A percentile compares a stretch with the other conserved stretches of the same genome.
phyloP scores from a whole-genome alignment of 1,140 invertebrate genomes.

The Contarinia nasturtii region DNA sequence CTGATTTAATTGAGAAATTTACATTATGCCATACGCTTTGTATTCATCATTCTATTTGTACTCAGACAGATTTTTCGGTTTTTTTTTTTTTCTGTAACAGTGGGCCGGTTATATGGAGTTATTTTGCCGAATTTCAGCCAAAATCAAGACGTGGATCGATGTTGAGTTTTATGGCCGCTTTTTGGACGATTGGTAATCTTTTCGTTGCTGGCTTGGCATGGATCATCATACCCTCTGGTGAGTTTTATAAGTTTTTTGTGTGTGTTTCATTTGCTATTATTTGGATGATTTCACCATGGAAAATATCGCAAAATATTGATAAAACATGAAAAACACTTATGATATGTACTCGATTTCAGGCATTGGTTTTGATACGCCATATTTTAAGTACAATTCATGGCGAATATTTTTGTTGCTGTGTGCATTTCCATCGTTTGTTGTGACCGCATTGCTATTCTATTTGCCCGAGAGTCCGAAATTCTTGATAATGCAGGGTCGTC shows the following conservation, averaged over 20 bases:
- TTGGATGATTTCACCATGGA: neutral
- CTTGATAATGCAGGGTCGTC: slow-evolving; percentile 51
- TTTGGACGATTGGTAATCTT: slow-evolving; percentile 80
- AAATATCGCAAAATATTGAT: no score
- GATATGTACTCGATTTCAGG: no score
- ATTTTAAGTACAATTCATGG: slow-evolving; percentile 77
- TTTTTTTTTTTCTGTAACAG: no score
- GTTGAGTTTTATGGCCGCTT: slow-evolving; percentile 81
- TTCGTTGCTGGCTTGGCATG: slow-evolving; percentile 75
- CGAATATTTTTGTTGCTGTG: slow-evolving; percentile 75
- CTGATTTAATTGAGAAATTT: no score
- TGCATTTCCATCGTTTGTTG: slow-evolving; percentile 67
- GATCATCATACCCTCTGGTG: slow-evolving; percentile 58
- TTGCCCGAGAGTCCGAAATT: slow-evolving; percentile 89
- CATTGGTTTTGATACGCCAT: slow-evolving; percentile 39
- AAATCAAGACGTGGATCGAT: slow-evolving; percentile 74
- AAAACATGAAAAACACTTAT: no score
- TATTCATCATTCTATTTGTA: slow-evolving; percentile 1
- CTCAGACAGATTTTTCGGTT: slow-evolving; percentile 48
- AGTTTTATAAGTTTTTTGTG: slow-evolving; percentile 7
- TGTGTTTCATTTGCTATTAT: slow-evolving; percentile 6
- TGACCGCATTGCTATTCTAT: slow-evolving; percentile 58
- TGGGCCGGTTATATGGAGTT: slow-evolving; percentile 88
- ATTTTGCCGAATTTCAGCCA: slow-evolving; percentile 86
- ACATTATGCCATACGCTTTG: no score